phyloP scores from a whole-genome alignment of 2,888 invertebrate genomes.

The Seira ritae region DNA sequence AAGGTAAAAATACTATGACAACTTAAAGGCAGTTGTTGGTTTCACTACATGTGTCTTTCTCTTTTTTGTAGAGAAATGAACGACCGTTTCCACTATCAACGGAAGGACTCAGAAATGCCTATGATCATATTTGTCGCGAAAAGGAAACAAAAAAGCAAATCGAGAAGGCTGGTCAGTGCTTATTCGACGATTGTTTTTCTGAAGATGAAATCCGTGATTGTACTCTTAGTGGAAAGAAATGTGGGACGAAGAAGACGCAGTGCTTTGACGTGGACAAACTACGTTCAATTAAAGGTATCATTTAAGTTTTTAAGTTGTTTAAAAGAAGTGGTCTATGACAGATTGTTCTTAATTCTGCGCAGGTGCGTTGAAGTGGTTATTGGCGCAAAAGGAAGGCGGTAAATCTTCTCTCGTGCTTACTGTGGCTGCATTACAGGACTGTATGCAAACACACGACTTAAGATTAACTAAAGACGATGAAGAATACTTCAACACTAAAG shows the following conservation, averaged over 20 bases:
- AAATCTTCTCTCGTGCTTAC: no score
- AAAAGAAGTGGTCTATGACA: not conserved
- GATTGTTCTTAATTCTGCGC: no score
- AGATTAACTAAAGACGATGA: no score
- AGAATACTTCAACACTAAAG: not conserved
- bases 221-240: constrained; percentile 14
- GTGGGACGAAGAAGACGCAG: not conserved
- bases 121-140: not conserved
- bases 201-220: constrained; percentile 18
- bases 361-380: no score
- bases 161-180: constrained; percentile 20
- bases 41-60: no score
- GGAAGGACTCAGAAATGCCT: not conserved
- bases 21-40: no score
- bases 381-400: no score
- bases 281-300: constrained; percentile 22
- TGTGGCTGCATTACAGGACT: no score
- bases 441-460: no score
- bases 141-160: not conserved
- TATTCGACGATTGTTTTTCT: constrained; percentile 17
- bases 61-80: no score
- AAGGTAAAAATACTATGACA: no score
- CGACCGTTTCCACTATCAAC: no score
- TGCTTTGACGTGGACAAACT: constrained; percentile 16
- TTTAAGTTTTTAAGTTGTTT: not conserved